phyloP scores from a whole-genome alignment of 2,113 vertebrate genomes.

The Rhinopomastus cyanomelas region DNA sequence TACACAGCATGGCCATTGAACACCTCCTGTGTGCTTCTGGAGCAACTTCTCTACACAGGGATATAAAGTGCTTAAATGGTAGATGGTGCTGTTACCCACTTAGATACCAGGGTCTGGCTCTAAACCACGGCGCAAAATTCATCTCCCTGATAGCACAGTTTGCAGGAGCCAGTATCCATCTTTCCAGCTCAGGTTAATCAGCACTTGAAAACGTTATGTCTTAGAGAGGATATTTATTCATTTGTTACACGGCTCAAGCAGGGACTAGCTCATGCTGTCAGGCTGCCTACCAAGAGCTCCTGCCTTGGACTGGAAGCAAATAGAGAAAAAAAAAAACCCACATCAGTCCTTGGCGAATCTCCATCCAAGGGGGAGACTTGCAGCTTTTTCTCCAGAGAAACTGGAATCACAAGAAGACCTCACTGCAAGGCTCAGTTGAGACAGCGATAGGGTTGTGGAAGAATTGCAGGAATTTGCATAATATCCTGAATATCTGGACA shows the following conservation, averaged over 20 bases:
- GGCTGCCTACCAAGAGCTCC: background rate
- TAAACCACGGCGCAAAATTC: background rate
- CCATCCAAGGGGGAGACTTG: background rate
- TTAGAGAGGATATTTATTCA: conserved; percentile 16
- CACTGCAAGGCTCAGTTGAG: background rate
- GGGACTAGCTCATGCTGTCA: conserved; percentile 13
- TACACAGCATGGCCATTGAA: conserved; percentile 28
- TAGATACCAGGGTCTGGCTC: conserved; percentile 5
- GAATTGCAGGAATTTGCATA: background rate
- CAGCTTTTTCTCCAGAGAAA: background rate
- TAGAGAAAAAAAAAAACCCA: background rate
- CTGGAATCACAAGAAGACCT: background rate
- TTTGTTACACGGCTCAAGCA: background rate
- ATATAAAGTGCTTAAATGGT: conserved; percentile 22
- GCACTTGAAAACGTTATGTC: background rate
- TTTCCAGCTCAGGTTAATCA: conserved; percentile 7
- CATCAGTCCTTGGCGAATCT: background rate
- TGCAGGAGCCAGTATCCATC: background rate
- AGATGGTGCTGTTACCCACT: conserved; percentile 16
- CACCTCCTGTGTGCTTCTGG: background rate
- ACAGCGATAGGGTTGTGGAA: rapidly evolving
- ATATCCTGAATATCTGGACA: background rate
- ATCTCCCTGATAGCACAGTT: background rate
- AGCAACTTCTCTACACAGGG: background rate
- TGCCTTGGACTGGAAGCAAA: background rate